Evolutionary conservation across 1,140 invertebrate species (phyloP).

Genomic region (Berghia stephanieae): DNA sequence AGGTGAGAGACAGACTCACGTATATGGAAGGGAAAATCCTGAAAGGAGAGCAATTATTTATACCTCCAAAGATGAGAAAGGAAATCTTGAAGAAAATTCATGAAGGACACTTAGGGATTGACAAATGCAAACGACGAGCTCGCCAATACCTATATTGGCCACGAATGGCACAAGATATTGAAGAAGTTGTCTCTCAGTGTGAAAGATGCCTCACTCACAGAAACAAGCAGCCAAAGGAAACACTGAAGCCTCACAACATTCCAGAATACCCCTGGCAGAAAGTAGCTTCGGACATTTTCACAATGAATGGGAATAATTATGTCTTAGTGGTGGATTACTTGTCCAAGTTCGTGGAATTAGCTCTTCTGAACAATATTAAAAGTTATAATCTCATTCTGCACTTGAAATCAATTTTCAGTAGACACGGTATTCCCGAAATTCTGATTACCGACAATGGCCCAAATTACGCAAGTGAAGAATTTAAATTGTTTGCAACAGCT

Average conservation of each 20-base stretch:
- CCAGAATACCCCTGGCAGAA: not conserved
- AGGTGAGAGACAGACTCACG: not conserved
- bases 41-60: slow-evolving; percentile 40
- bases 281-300: not conserved
- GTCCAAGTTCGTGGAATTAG: not conserved
- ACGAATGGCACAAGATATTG: not conserved
- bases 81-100: slow-evolving; percentile 54
- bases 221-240: not conserved
- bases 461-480: not conserved
- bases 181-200: not conserved
- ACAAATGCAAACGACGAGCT: slow-evolving; percentile 27
- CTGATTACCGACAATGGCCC: not conserved
- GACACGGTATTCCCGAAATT: not conserved
- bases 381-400: not conserved
- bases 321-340: not conserved
- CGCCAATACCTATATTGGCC: not conserved
- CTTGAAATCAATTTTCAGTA: not conserved
- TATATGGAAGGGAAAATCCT: slow-evolving; percentile 9
- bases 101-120: slow-evolving; percentile 53
- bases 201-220: not conserved
- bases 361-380: not conserved
- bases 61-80: slow-evolving; percentile 43
- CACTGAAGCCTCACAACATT: not conserved
- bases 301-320: not conserved
- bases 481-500: not conserved